A percentile compares a stretch with the other conserved stretches of the same genome.
Evolutionary conservation across 2,113 vertebrate species (phyloP).

Genomic region (Serranochromis macrocephalus): DNA sequence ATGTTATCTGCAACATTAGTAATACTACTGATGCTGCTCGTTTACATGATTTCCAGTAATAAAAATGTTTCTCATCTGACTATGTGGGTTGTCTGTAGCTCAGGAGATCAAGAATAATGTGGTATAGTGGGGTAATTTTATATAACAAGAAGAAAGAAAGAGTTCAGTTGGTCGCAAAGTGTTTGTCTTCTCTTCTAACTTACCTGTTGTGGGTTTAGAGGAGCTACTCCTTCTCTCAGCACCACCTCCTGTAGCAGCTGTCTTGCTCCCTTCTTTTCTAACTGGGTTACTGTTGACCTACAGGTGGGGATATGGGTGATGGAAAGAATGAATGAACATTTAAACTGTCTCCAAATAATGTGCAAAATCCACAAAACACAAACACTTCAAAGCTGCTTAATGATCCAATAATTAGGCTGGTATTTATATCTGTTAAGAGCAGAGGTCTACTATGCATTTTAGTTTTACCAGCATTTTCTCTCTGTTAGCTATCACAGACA

Average conservation of each 20-base stretch:
- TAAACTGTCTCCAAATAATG: not conserved
- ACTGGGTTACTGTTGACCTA: conserved; percentile 30
- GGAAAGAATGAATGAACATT: not conserved
- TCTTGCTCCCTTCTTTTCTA: conserved; percentile 6
- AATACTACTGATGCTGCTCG: not conserved
- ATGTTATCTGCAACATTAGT: not conserved
- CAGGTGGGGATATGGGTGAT: not conserved
- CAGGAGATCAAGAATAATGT: not conserved
- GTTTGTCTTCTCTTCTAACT: not conserved
- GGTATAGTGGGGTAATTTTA: not conserved
- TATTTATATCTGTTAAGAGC: not conserved
- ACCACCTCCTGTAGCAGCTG: not conserved
- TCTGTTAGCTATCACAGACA: not conserved
- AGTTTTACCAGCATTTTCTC: not conserved
- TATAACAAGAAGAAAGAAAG: not conserved
- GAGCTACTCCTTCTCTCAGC: not conserved
- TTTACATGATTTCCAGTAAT: not conserved
- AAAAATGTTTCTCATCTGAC: not conserved
- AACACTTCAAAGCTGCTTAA: not conserved
- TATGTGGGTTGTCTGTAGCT: not conserved
- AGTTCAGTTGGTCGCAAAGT: not conserved
- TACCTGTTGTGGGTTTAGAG: conserved; percentile 51
- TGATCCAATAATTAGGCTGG: not conserved
- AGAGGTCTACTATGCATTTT: rapidly evolving
- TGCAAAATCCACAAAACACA: not conserved